Evolutionary conservation across 2,888 invertebrate species (phyloP).

Genomic region (Dryadula phaetusa): DNA sequence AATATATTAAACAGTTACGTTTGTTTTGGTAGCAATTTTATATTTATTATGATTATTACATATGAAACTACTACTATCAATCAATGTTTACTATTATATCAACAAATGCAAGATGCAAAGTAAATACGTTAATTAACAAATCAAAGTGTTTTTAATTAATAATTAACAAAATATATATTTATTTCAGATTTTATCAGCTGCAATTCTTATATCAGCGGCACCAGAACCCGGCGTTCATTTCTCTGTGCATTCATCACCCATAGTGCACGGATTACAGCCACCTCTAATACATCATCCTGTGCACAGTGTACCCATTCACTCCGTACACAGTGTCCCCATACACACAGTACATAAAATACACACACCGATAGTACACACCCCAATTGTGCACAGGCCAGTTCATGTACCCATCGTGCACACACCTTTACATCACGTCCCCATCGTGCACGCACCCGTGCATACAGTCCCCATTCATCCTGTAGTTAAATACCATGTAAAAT

Average conservation of each 20-base stretch:
- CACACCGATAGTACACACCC: constrained; percentile 27
- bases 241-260: constrained; percentile 43
- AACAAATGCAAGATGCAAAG: too few relatives aligned
- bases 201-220: constrained; percentile 34
- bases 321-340: constrained; percentile 22
- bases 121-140: too few relatives aligned
- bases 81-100: too few relatives aligned
- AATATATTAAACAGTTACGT: too few relatives aligned
- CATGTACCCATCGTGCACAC: constrained; percentile 44
- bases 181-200: constrained; percentile 47
- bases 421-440: constrained; percentile 44
- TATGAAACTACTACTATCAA: too few relatives aligned
- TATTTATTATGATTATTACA: too few relatives aligned
- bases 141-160: too few relatives aligned
- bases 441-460: constrained; percentile 39
- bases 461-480: constrained; percentile 50
- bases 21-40: too few relatives aligned
- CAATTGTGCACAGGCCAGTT: constrained; percentile 53
- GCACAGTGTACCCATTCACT: constrained; percentile 17
- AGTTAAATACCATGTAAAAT: constrained; percentile 59
- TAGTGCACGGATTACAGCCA: constrained; percentile 26
- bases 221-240: constrained; percentile 54
- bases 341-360: constrained; percentile 24
- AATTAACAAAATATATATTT: too few relatives aligned
- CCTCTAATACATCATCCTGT: constrained; percentile 23